Base-by-base conservation (phyloP, 2,113 vertebrate species). In the Onychostruthus taczanowskii region DNA sequence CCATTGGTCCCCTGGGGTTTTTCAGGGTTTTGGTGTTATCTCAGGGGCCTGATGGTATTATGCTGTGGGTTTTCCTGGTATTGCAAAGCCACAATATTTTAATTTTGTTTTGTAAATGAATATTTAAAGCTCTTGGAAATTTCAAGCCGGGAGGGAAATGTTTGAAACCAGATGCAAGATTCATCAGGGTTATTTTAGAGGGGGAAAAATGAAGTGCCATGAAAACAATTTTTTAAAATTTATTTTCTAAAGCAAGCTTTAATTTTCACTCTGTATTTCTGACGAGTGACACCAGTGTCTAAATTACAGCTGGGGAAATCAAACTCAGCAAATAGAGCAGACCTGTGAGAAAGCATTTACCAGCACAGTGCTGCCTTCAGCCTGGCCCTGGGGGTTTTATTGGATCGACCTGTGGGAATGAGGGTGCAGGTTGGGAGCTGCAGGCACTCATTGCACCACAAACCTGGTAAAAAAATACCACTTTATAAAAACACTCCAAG, bases 131-230 rank as follows among this genome's bases (percentile, higher is more conserved):
- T 11, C 16, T 68, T 3, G 2, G 33, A 83, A 56, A 30, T 52
- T 44, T 37, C 61, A 68, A 52, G 27, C 6, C 0, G 0, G 13
- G 35, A 1, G 6, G 75, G 37, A 73, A 67, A 75, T 11, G 2
- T 15, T 77, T 47, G 9, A 73, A 87, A 33, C 24, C 39, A 52
- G 30, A n/a, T 5, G 17, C 26, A 7, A 69, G 30, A 43, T 59
- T 82, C 74, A 73, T 37, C 37, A 16, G n/a, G 12, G 26, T 81
- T 66, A 16, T 30, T 87, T 73, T 11, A 61, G 55, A 63, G 30
- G 23, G 4, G 26, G 27, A 7, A 62, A 83, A 74, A 61, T 17
- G 16, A 78, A 78, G 47, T 0, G 3, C 12, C 0, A 2, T 16
- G 47, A 58, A 75, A 73, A 63, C 10, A 16, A 9, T 24, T 46